phyloP scores from a whole-genome alignment of 2,113 vertebrate species.

The Anolis carolinensis region DNA sequence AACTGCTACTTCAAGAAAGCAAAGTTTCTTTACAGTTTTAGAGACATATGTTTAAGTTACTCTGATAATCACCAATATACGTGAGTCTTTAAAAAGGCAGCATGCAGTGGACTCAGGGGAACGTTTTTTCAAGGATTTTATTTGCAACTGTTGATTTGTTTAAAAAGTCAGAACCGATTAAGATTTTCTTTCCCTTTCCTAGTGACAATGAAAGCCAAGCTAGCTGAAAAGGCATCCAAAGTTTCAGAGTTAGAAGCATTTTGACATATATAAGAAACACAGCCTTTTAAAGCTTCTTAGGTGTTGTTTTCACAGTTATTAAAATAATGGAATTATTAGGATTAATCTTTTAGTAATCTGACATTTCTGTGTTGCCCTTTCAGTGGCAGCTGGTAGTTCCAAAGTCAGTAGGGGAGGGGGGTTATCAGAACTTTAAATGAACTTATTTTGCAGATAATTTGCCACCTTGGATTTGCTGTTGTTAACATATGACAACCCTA shows the following conservation, averaged over 20 bases:
- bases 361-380: no score
- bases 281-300: background rate
- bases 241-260: background rate
- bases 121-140: background rate
- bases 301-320: no score
- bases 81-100: background rate
- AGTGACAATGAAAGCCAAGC: background rate
- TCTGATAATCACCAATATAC: background rate
- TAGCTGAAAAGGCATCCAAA: background rate
- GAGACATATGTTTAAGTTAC: background rate
- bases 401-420: no score
- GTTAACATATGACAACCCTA: no score
- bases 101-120: background rate
- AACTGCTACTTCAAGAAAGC: background rate
- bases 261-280: background rate
- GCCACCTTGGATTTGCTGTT: no score
- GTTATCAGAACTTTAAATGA: no score
- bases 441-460: no score
- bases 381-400: no score
- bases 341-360: no score
- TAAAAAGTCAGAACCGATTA: slow-evolving; percentile 9
- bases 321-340: no score
- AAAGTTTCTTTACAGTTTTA: background rate
- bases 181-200: background rate
- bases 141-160: background rate